Evolutionary conservation across 2,888 invertebrate species (phyloP).

Genomic region (Noctua janthe): DNA sequence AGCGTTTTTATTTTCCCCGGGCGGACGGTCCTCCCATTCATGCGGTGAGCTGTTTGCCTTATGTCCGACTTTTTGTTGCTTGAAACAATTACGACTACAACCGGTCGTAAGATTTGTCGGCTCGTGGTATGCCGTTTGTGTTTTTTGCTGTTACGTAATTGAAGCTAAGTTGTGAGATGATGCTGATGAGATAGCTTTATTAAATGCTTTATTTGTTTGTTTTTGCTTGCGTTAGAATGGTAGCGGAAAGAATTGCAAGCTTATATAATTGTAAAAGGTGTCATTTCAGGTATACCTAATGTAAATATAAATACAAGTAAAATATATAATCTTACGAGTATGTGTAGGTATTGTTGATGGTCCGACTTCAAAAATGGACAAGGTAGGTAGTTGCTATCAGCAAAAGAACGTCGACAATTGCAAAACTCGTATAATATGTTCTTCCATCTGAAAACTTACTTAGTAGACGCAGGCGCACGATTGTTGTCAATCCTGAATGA

Average conservation of each 20-base stretch:
- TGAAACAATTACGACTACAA: conserved; percentile 83
- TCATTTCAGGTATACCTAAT: not conserved
- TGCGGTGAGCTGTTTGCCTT: conserved; percentile 68
- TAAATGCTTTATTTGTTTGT: conserved; percentile 54
- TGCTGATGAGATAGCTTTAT: conserved; percentile 67
- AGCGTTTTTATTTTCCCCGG: conserved; percentile 89
- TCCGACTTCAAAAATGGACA: not conserved
- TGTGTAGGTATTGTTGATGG: not conserved
- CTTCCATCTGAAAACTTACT: not conserved
- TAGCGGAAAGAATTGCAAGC: conserved; percentile 5
- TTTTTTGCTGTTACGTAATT: conserved; percentile 74
- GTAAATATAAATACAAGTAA: not conserved
- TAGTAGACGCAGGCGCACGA: not conserved
- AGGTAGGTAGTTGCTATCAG: not conserved
- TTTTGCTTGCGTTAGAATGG: conserved; percentile 29
- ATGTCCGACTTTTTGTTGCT: conserved; percentile 77
- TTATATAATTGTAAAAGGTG: conserved; percentile 37
- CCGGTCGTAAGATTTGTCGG: conserved; percentile 72
- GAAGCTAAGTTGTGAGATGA: conserved; percentile 60
- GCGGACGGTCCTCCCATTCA: conserved; percentile 82
- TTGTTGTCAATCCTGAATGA: not conserved
- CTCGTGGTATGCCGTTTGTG: conserved; percentile 70
- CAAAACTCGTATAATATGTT: not conserved
- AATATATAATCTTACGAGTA: not conserved
- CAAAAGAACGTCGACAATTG: not conserved